Conservation (phyloP, 2,797 vertebrate species). For the Ficedula albicollis region DNA sequence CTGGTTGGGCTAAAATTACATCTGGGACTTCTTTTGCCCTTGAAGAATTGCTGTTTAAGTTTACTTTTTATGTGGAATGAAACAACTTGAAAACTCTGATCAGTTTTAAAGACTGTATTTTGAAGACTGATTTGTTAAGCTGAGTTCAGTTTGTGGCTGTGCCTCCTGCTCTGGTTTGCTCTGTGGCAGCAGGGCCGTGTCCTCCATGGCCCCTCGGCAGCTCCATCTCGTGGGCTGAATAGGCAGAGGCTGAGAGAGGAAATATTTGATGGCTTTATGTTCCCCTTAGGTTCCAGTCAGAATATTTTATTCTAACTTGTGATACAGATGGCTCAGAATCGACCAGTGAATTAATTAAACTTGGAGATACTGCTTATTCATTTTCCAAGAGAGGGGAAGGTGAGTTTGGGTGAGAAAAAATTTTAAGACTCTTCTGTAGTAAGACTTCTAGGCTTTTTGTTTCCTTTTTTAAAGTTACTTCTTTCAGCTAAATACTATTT, state of each 20-base stretch:
- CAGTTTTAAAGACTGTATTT: background rate
- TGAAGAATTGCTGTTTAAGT: background rate
- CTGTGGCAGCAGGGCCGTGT: background rate
- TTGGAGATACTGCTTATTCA: slow-evolving; percentile 86
- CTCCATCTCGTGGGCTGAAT: slow-evolving; percentile 34
- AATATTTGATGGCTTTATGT: background rate
- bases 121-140: background rate
- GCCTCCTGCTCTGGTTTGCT: background rate
- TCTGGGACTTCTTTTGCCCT: background rate
- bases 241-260: background rate
- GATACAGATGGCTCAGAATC: slow-evolving; percentile 81
- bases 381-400: slow-evolving; percentile 83
- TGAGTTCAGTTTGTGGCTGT: background rate
- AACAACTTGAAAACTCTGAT: background rate
- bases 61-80: background rate
- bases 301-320: slow-evolving; percentile 74
- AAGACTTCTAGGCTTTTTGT: background rate
- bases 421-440: background rate
- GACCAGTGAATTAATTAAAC: slow-evolving; percentile 83
- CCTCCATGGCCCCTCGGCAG: background rate
- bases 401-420: slow-evolving; percentile 60
- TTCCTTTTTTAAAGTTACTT: background rate
- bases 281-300: slow-evolving; percentile 65
- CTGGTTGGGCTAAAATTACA: background rate
- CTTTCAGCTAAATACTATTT: background rate